Conservation (phyloP, 2,888 invertebrate species). For the Xestobium rufovillosum region DNA sequence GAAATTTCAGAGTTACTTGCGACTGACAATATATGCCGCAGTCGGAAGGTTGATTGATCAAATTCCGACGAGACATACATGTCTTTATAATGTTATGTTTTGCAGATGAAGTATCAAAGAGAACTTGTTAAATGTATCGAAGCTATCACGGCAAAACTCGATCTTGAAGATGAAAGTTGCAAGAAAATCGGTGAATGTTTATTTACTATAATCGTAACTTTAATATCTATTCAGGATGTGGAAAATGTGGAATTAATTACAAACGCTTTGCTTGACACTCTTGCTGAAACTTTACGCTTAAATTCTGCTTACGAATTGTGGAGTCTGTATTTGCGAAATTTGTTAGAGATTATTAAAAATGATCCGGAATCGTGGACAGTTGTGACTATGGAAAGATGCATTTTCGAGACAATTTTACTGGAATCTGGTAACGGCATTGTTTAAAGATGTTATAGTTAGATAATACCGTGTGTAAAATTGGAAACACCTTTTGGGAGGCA, state of each 20-base stretch:
- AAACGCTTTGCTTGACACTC: slow-evolving; percentile 42
- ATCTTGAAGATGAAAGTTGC: slow-evolving; percentile 19
- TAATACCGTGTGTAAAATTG: too few relatives aligned
- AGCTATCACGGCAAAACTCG: slow-evolving; percentile 47
- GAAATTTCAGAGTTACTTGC: slow-evolving; percentile 53
- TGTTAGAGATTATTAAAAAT: slow-evolving; percentile 49
- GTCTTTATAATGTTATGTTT: slow-evolving; percentile 22
- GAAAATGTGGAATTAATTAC: slow-evolving; percentile 30
- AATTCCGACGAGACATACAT: too few relatives aligned
- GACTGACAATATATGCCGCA: slow-evolving; percentile 53
- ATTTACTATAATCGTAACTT: slow-evolving; percentile 36
- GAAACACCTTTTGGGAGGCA: too few relatives aligned
- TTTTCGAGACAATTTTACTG: slow-evolving; percentile 57
- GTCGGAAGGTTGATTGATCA: slow-evolving; percentile 46
- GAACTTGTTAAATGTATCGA: slow-evolving; percentile 51
- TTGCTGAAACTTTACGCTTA: slow-evolving; percentile 43
- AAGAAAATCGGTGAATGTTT: slow-evolving; percentile 29
- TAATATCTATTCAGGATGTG: slow-evolving; percentile 34
- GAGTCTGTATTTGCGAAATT: slow-evolving; percentile 43
- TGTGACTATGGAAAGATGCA: slow-evolving; percentile 56
- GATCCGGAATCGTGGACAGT: slow-evolving; percentile 59
- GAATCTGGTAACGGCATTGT: slow-evolving; percentile 27
- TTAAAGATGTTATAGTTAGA: too few relatives aligned
- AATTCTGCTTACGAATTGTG: slow-evolving; percentile 47
- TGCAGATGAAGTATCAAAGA: slow-evolving; percentile 51